Base-by-base conservation (phyloP, 23 tunicate genomes). In the Trididemnum miniatum region DNA sequence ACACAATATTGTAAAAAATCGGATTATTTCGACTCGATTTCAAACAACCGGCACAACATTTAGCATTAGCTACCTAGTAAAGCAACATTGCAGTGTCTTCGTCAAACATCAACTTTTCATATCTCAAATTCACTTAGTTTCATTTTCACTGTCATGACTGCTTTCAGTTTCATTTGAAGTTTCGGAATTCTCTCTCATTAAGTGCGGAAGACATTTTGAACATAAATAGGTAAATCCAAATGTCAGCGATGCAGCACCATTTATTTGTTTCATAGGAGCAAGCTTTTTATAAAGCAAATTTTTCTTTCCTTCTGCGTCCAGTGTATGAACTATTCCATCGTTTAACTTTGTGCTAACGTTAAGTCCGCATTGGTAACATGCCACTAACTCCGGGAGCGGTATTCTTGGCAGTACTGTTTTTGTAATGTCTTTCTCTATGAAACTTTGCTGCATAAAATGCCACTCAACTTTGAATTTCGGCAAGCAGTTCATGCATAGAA, bases 201-300 rank as follows among this genome's bases (percentile, higher is more conserved):
- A 44, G 54, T 44, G 67, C 67, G 35, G 39, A 2, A 37, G 72
- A 65, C 91, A 87, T 23, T 75, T 81, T 0, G 34, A 18, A 44
- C 91, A 87, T 34, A 87, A 1, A 34, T 87, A 87, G n/a, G 91
- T 87, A 71, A 87, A 87, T 0, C 82, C 86, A 50, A 81, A 87
- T 20, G 67, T 39, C 5, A 87, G 76, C 2, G 91, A 80, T 15
- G 71, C 86, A 18, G 86, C 35, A 37, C 86, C 86, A 12, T 60
- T 35, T 29, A 44, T 23, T 20, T 39, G 74, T 66, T 81, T 81
- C 5, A 37, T 33, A 30, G 67, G 0, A 25, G 30, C 50, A 33
- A 87, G 39, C 24, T 31, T 31, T 25, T 31, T 52, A 24, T 37
- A 38, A 15, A 4, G 2, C 32, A 30, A 15, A 36, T 39, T 57